Evolutionary conservation across 2,113 vertebrate genomes (phyloP).

Genomic region (Himantopus leucocephalus): DNA sequence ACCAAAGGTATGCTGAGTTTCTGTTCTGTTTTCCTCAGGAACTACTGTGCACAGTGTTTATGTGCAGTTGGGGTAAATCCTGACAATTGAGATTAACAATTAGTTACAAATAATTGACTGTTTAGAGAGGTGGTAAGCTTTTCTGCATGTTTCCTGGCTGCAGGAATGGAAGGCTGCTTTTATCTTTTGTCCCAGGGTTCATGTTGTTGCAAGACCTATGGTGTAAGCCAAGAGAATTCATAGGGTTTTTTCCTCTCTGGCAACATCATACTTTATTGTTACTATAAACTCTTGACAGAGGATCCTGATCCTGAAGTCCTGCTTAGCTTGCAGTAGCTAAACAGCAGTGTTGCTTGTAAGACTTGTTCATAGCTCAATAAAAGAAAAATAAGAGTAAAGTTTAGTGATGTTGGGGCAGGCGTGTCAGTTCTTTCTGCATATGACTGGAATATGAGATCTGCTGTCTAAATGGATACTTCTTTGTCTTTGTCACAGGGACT

Average conservation of each 20-base stretch:
- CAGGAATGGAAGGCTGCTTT: not conserved
- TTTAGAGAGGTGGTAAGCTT: not conserved
- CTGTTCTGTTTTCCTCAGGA: not conserved
- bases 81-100: not conserved
- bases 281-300: not conserved
- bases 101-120: not conserved
- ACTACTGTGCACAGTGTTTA: not conserved
- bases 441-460: not conserved
- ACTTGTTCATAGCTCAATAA: not conserved
- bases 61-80: not conserved
- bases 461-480: not conserved
- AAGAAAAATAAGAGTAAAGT: not conserved
- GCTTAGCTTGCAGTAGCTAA: not conserved
- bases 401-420: not conserved
- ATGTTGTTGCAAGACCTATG: not conserved
- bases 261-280: not conserved
- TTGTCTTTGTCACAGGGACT: constrained; percentile 82
- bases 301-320: not conserved
- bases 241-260: not conserved
- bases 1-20: not conserved
- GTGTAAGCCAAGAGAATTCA: not conserved
- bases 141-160: not conserved
- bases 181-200: not conserved
- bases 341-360: fast-evolving
- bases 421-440: not conserved